These are phyloP conservation scores for Cricetomys ansorgei DNA, from an alignment of 2,113 vertebrate genomes.

Conservation along the genomic window DNA sequence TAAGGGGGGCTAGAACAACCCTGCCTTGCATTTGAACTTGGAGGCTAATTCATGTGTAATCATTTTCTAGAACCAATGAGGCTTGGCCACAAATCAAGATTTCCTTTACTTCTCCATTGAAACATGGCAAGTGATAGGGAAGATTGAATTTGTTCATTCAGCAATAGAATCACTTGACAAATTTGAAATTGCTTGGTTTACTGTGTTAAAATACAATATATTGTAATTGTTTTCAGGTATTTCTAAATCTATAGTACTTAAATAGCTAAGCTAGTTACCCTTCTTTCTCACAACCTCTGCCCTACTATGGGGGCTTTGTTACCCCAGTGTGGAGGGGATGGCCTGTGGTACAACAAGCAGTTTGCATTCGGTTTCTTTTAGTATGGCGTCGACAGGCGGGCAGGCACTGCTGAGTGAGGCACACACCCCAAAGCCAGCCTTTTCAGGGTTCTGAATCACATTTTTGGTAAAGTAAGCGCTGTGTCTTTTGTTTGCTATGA, in stretches of 20 bases:
- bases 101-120: rapidly evolving
- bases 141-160: neutral
- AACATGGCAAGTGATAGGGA: neutral
- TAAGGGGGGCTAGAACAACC: rapidly evolving
- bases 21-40: rapidly evolving
- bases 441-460: constrained; percentile 15
- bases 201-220: too few species aligned
- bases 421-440: constrained; percentile 75
- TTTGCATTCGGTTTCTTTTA: constrained; percentile 71
- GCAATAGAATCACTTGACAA: too few species aligned
- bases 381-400: constrained; percentile 76
- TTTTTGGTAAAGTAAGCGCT: constrained; percentile 24
- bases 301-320: constrained; percentile 76
- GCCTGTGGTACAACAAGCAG: rapidly evolving
- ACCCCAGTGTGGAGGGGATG: neutral
- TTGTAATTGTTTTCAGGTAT: neutral
- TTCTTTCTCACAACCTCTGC: neutral
- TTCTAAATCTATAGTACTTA: neutral
- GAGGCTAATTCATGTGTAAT: too few species aligned
- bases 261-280: neutral
- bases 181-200: neutral
- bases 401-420: constrained; percentile 68
- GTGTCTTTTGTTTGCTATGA: constrained; percentile 83
- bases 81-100: neutral
- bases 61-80: neutral